Percentiles rank a stretch among this genome's conserved stretches.
Evolutionary conservation across 2,888 invertebrate genomes (phyloP).

Genomic region (Thera obeliscata): DNA sequence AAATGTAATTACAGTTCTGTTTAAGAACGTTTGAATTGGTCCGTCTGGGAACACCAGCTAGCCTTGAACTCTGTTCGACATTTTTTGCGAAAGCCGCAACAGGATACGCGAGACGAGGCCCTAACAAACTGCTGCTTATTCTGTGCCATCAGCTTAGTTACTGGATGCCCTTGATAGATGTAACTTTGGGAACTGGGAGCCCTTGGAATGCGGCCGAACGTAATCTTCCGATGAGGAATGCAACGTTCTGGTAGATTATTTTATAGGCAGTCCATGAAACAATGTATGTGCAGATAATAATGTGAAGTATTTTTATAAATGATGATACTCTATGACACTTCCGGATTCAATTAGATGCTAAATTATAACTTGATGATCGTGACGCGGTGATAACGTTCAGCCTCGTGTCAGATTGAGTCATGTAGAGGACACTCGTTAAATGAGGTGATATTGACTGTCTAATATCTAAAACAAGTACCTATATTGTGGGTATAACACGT

Average conservation of each 20-base stretch:
- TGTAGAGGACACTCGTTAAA: constrained; percentile 56
- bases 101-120: constrained; percentile 71
- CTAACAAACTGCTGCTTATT: constrained; percentile 64
- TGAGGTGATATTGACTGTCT: constrained; percentile 57
- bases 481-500: constrained; percentile 56
- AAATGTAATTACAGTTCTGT: constrained; percentile 38
- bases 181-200: constrained; percentile 50
- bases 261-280: neutral
- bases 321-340: constrained; percentile 24
- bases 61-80: constrained; percentile 81
- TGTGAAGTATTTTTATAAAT: constrained; percentile 5
- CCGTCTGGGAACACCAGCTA: constrained; percentile 71
- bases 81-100: constrained; percentile 77
- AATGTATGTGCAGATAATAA: neutral
- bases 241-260: constrained; percentile 11
- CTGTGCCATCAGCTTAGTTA: constrained; percentile 34
- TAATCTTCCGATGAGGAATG: constrained; percentile 35
- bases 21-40: constrained; percentile 46
- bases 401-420: constrained; percentile 56
- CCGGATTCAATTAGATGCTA: constrained; percentile 37
- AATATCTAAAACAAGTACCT: constrained; percentile 60
- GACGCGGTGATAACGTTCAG: constrained; percentile 50
- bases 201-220: constrained; percentile 45
- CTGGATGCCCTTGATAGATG: constrained; percentile 69
- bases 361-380: constrained; percentile 44